Percentiles rank a stretch among this genome's conserved stretches.
phyloP scores from a whole-genome alignment of 2,113 vertebrate genomes.

The Phaetusa simplex region DNA sequence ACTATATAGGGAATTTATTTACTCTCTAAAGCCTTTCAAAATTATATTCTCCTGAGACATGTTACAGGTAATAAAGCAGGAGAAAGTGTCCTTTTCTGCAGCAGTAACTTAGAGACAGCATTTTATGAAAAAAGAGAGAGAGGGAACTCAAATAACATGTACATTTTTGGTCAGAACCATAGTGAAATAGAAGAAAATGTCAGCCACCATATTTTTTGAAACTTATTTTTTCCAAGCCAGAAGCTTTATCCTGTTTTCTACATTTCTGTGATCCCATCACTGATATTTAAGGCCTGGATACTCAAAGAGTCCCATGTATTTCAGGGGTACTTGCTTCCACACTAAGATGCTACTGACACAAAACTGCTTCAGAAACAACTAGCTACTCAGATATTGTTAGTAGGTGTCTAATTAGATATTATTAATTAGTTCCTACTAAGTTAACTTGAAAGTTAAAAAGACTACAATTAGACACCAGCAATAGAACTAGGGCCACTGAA shows the following conservation, averaged over 20 bases:
- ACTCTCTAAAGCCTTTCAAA: not conserved
- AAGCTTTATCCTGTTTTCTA: not conserved
- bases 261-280: not conserved
- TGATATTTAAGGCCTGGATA: not conserved
- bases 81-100: not conserved
- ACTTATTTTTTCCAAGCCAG: not conserved
- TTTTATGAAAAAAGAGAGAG: not conserved
- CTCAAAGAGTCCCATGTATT: not conserved
- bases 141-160: not conserved
- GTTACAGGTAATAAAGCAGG: not conserved
- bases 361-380: not conserved
- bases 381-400: not conserved
- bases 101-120: not conserved
- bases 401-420: not conserved
- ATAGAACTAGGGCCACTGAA: not conserved
- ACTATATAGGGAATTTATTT: not conserved
- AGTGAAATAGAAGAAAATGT: not conserved
- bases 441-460: conserved; percentile 9
- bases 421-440: not conserved
- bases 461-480: not conserved
- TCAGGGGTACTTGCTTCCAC: not conserved
- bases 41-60: not conserved
- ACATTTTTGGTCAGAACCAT: not conserved
- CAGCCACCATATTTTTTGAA: not conserved
- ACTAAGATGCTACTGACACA: not conserved